These are phyloP conservation scores for Caenorhabditis japonica DNA, from an alignment of 2,888 invertebrate genomes.

Conservation along the genomic window DNA sequence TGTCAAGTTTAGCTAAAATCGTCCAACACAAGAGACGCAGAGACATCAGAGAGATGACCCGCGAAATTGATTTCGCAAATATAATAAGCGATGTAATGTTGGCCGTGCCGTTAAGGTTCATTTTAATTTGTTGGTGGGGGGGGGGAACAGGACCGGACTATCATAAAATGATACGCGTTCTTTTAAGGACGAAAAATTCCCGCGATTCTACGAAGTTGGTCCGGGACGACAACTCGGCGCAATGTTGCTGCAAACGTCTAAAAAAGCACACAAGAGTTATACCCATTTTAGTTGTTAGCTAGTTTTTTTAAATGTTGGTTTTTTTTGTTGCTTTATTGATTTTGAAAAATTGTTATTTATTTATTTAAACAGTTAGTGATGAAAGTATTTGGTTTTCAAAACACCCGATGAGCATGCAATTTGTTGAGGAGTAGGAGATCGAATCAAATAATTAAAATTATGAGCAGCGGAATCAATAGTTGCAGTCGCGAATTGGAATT, in stretches of 20 bases:
- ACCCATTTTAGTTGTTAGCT: constrained; percentile 59
- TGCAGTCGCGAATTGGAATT: too few species aligned
- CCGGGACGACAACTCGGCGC: constrained; percentile 74
- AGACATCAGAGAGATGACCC: too few species aligned
- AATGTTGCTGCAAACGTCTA: constrained; percentile 72
- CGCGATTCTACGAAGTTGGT: constrained; percentile 74
- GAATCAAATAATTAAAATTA: background rate
- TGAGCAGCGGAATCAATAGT: too few species aligned
- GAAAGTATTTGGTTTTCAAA: constrained; percentile 4
- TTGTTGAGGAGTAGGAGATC: background rate
- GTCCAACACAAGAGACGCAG: too few species aligned
- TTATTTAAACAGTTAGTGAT: too few species aligned
- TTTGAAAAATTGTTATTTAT: background rate
- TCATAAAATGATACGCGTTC: too few species aligned
- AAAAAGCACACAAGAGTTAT: constrained; percentile 70
- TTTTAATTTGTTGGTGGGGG: too few species aligned
- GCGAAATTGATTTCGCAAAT: too few species aligned
- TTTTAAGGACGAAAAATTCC: constrained; percentile 68
- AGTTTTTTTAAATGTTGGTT: background rate
- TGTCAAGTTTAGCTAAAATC: too few species aligned
- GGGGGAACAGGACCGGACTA: too few species aligned
- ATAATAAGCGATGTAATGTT: too few species aligned
- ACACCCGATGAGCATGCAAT: constrained; percentile 3
- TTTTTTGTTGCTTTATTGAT: constrained; percentile 6
- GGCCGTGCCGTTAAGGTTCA: too few species aligned